These are phyloP conservation scores for Spilosoma lubricipeda DNA, from an alignment of 2,888 invertebrate species.

Conservation along the genomic window DNA sequence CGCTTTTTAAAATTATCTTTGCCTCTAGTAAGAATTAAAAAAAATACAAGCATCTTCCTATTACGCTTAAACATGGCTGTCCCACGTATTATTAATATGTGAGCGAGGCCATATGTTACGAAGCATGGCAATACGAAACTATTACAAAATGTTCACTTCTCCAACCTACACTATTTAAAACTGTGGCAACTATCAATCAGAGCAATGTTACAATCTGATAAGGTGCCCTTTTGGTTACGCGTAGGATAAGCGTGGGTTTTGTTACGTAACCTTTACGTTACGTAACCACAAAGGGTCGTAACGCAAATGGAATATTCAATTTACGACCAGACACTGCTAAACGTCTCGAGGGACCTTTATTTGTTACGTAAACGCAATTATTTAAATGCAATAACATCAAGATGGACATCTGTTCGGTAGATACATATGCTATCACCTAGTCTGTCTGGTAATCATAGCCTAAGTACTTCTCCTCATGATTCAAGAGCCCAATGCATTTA, in stretches of 20 bases:
- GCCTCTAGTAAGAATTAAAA: no score
- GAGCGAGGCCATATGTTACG: no score
- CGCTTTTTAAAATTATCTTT: no score
- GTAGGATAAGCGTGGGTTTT: conserved; percentile 20
- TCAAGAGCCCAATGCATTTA: no score
- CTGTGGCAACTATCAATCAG: conserved; percentile 4
- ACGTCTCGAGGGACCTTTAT: background rate
- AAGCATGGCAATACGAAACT: background rate
- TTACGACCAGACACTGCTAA: background rate
- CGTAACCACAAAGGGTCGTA: background rate
- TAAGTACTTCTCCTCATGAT: no score
- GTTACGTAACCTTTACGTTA: conserved; percentile 10
- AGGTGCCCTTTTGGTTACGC: conserved; percentile 1
- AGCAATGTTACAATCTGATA: conserved; percentile 2
- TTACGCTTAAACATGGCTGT: no score
- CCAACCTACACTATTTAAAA: conserved; percentile 4
- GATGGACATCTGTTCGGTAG: background rate
- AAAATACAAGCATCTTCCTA: no score
- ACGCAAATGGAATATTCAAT: background rate
- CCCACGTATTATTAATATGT: no score
- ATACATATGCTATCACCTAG: background rate
- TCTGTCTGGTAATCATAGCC: no score
- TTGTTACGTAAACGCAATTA: background rate
- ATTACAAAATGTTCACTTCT: background rate
- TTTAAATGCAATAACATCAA: background rate